Evolutionary conservation across 2,888 invertebrate species (phyloP).

Genomic region (Amiota minor): DNA sequence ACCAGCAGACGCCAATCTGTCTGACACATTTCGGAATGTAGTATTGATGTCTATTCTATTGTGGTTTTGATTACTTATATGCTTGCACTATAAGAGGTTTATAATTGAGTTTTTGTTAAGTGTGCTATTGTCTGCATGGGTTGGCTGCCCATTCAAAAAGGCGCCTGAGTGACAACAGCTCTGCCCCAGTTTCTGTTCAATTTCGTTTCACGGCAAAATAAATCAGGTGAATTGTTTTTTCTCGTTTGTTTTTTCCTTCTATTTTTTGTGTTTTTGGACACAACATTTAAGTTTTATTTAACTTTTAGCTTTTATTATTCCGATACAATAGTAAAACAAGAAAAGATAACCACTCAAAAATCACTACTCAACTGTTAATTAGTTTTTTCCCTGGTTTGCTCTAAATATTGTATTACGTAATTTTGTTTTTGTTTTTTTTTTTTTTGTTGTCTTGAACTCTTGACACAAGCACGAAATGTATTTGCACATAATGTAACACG

Average conservation of each 20-base stretch:
- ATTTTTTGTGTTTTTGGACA: slow-evolving; percentile 30
- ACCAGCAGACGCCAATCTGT: neutral
- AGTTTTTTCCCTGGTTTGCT: slow-evolving; percentile 42
- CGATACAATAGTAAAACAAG: slow-evolving; percentile 35
- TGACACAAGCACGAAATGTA: slow-evolving; percentile 43
- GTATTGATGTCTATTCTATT: neutral
- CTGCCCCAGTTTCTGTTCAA: neutral
- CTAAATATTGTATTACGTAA: slow-evolving; percentile 62
- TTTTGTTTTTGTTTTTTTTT: slow-evolving; percentile 9
- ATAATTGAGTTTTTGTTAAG: neutral
- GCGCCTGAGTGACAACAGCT: neutral
- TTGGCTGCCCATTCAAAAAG: slow-evolving; percentile 10
- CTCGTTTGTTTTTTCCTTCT: too few relatives aligned
- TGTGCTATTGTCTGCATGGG: neutral
- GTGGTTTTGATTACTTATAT: neutral
- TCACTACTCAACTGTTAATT: slow-evolving; percentile 59
- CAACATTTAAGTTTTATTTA: slow-evolving; percentile 12
- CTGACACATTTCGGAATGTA: too few relatives aligned
- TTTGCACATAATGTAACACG: slow-evolving; percentile 57
- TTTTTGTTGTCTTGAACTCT: slow-evolving; percentile 50
- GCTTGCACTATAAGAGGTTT: slow-evolving; percentile 2
- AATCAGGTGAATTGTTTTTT: neutral
- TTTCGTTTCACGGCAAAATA: neutral
- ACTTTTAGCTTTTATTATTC: slow-evolving; percentile 23
- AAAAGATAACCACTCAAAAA: slow-evolving; percentile 14